Evolutionary conservation across 2,113 vertebrate species (phyloP).

Genomic region (Aegotheles bennettii): DNA sequence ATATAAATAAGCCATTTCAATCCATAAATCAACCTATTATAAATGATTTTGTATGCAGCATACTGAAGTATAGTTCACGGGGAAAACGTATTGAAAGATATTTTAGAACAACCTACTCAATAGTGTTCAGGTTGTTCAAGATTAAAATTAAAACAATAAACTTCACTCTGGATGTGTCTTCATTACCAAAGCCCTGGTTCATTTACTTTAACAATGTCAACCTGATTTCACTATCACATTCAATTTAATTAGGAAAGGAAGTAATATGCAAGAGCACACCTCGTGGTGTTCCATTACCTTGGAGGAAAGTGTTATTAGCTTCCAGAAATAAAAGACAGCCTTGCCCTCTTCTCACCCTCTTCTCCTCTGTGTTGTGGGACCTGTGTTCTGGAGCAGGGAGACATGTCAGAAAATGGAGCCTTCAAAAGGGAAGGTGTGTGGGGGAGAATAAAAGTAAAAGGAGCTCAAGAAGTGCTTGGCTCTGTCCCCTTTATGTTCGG

Average conservation of each 20-base stretch:
- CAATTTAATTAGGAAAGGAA: slow-evolving; percentile 71
- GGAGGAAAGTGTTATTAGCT: slow-evolving; percentile 26
- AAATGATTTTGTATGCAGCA: slow-evolving; percentile 10
- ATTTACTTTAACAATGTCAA: slow-evolving; percentile 76
- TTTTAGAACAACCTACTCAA: slow-evolving; percentile 40
- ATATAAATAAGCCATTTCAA: slow-evolving; percentile 59
- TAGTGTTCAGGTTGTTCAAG: slow-evolving; percentile 42
- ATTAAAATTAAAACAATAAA: slow-evolving; percentile 78
- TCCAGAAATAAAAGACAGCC: slow-evolving; percentile 42
- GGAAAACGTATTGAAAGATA: slow-evolving; percentile 11
- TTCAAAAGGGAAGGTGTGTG: not conserved
- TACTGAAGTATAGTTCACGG: not conserved
- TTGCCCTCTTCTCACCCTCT: not conserved
- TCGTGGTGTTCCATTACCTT: slow-evolving; percentile 63
- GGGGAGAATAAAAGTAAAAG: not conserved
- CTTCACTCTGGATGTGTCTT: slow-evolving; percentile 66
- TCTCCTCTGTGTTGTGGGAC: not conserved
- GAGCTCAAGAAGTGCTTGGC: rapidly evolving
- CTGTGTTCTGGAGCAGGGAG: not conserved
- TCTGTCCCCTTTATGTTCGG: not conserved
- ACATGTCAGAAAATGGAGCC: not conserved
- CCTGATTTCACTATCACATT: slow-evolving; percentile 62
- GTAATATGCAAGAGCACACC: slow-evolving; percentile 62
- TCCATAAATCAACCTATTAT: slow-evolving; percentile 58
- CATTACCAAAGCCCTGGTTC: slow-evolving; percentile 70